Conservation (phyloP, 2,113 vertebrate species). For the Chamaetylas fuelleborni region DNA sequence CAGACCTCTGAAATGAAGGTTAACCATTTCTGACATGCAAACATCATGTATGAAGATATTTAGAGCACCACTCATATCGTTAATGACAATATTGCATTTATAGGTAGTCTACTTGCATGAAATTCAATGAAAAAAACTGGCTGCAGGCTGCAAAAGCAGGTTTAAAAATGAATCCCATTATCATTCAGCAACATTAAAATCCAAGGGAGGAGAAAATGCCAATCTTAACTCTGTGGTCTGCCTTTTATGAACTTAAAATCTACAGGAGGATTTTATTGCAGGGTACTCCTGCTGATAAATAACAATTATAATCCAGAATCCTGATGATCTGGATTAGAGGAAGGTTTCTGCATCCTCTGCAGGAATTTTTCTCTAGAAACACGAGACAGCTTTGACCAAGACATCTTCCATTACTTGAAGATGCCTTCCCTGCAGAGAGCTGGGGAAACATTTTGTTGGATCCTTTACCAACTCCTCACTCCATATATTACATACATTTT, state of each 20-base stretch:
- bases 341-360: background rate
- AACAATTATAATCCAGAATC: background rate
- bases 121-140: background rate
- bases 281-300: background rate
- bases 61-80: background rate
- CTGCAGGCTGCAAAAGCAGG: background rate
- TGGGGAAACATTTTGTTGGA: background rate
- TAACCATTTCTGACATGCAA: background rate
- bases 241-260: background rate
- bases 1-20: background rate
- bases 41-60: background rate
- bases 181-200: background rate
- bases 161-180: background rate
- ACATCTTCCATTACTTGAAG: background rate
- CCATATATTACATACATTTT: background rate
- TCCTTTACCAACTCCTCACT: background rate
- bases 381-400: background rate
- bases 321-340: background rate
- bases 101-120: background rate
- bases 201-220: background rate
- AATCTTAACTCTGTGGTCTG: background rate
- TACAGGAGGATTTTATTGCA: background rate
- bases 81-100: background rate
- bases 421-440: background rate
- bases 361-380: background rate